phyloP scores from a whole-genome alignment of 1,140 invertebrate genomes.

The Aleiodes sp. region DNA sequence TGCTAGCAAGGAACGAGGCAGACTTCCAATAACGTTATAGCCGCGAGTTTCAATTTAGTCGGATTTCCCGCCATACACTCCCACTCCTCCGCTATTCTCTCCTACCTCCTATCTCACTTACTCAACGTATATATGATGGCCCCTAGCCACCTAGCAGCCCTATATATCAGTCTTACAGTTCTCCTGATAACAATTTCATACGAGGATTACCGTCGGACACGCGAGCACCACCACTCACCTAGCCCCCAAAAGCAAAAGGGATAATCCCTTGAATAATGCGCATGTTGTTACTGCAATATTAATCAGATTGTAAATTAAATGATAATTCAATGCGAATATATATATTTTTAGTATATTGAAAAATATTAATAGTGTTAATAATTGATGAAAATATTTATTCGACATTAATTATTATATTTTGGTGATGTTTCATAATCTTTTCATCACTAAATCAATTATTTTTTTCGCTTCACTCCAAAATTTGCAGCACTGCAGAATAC shows the following conservation, averaged over 20 bases:
- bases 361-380: too few species aligned
- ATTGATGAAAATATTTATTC: too few species aligned
- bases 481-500: too few species aligned
- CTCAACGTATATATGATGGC: slow-evolving; percentile 23
- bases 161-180: slow-evolving; percentile 53
- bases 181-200: slow-evolving; percentile 56
- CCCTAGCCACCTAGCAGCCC: too few species aligned
- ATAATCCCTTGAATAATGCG: slow-evolving; percentile 55
- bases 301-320: slow-evolving; percentile 45
- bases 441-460: too few species aligned
- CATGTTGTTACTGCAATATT: slow-evolving; percentile 53
- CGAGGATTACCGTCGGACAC: slow-evolving; percentile 46
- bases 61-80: slow-evolving; percentile 8
- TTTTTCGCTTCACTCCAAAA: too few species aligned
- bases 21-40: background rate
- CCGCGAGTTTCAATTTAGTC: background rate
- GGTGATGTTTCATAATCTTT: too few species aligned
- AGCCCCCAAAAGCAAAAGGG: slow-evolving; percentile 45
- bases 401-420: too few species aligned
- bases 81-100: slow-evolving; percentile 7
- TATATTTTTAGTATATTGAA: background rate
- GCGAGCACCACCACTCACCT: slow-evolving; percentile 21
- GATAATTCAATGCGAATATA: background rate
- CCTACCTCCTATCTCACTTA: background rate
- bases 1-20: background rate